Evolutionary conservation across 2,113 vertebrate species (phyloP).

Genomic region (Zingel zingel): DNA sequence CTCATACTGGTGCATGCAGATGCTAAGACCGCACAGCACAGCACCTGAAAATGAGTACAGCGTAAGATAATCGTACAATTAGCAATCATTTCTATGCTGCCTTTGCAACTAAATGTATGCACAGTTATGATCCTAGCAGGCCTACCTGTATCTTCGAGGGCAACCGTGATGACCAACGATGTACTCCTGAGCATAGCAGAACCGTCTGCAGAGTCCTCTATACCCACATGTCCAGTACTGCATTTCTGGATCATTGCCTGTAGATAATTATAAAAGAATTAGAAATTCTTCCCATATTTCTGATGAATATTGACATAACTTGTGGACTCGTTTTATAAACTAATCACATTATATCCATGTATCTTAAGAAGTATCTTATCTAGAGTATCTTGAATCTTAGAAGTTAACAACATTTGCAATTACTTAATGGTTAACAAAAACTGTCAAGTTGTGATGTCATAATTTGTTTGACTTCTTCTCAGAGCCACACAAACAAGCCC

Average conservation of each 20-base stretch:
- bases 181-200: constrained; percentile 84
- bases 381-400: too few species aligned
- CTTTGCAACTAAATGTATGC: not conserved
- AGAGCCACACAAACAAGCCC: constrained; percentile 19
- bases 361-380: not conserved
- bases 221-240: constrained; percentile 83
- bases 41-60: constrained; percentile 76
- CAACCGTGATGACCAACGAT: constrained; percentile 81
- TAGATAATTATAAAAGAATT: constrained; percentile 13
- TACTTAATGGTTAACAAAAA: not conserved
- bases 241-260: constrained; percentile 74
- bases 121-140: not conserved
- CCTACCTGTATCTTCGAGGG: constrained; percentile 82
- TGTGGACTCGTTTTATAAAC: not conserved
- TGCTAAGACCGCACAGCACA: constrained; percentile 79
- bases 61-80: not conserved
- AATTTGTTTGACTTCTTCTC: not conserved
- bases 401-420: not conserved
- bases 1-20: not conserved
- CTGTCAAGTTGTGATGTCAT: not conserved
- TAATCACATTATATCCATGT: not conserved
- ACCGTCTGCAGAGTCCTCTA: constrained; percentile 85
- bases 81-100: not conserved
- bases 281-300: not conserved
- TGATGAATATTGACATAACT: not conserved